Evolutionary conservation across 2,888 invertebrate species (phyloP), one percentile per base, ranked within the genome.

Genomic region (Parnassius smintheus): DNA sequence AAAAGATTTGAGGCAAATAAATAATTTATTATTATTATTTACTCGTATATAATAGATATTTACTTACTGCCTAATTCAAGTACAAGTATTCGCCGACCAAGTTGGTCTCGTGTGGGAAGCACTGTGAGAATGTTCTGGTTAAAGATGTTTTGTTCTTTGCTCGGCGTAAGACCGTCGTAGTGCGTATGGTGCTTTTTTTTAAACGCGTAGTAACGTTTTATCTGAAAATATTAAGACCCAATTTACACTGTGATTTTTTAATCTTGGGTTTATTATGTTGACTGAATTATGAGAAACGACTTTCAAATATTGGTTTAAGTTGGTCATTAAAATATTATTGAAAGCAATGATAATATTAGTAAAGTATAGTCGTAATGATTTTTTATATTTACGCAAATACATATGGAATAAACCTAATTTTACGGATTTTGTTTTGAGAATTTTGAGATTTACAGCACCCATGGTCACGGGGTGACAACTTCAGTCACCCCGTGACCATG

Each of bases 171-270:
- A 8, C 93, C 93, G 2, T 95, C 93, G 80, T 96, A 97, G 13
- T 95, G 93, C 71, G 95, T 94, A 59, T 93, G 78, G 78, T 97
- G 96, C 77, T 96, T 96, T 59, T 94, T 83, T 85, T 96, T 96
- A 80, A 96, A 97, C n/a, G 92, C 91, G 85, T 96, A 97, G 81
- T 96, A 96, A 58, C 95, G 93, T 84, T 96, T 95, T 62, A 96
- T 94, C 96, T 96, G 86, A 50, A 92, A 78, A 41, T 46, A 22
- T 9, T 9, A 8, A 48, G 35, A 7, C 35, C 1, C 35, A 7
- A 35, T 35, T 35, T 35, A 35, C 35, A 35, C 1, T 35, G 35
- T 35, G 35, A 35, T 35, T 35, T 35, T 35, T 35, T 7, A 35
- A 7, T 35, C 35, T 4, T 35, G 7, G 35, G 35, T 35, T 35